Percentiles rank a stretch among this genome's conserved stretches.
Conservation (phyloP, 2,113 vertebrate species). For the Oreotragus oreotragus region DNA sequence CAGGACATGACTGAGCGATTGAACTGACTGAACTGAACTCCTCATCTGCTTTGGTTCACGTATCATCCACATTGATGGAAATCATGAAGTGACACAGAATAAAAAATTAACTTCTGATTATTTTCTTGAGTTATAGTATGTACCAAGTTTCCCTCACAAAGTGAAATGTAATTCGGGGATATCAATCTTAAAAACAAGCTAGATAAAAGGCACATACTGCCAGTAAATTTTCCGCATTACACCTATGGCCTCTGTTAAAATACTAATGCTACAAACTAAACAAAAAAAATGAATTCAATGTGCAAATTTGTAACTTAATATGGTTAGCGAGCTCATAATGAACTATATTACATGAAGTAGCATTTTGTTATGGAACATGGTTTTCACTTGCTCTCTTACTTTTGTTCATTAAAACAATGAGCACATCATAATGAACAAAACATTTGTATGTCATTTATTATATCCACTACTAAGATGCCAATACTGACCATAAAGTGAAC, state of each 20-base stretch:
- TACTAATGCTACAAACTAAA: background rate
- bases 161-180: background rate
- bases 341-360: constrained; percentile 8
- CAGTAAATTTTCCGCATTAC: background rate
- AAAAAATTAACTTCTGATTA: background rate
- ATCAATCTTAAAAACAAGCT: background rate
- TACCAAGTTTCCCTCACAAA: background rate
- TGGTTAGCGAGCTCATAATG: constrained; percentile 5
- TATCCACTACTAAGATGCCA: background rate
- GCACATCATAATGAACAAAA: constrained; percentile 41
- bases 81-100: background rate
- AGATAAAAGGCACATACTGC: background rate
- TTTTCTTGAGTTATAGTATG: background rate
- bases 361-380: constrained; percentile 39
- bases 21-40: background rate
- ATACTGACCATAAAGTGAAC: background rate
- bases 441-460: constrained; percentile 10
- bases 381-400: constrained; percentile 44
- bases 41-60: background rate
- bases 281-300: background rate
- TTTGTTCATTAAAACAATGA: constrained; percentile 42
- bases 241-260: background rate
- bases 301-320: background rate
- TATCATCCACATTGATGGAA: background rate
- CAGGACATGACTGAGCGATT: no score